A percentile compares a stretch with the other conserved stretches of the same genome.
Evolutionary conservation across 2,113 vertebrate species (phyloP).

Genomic region (Zosterops borbonicus): DNA sequence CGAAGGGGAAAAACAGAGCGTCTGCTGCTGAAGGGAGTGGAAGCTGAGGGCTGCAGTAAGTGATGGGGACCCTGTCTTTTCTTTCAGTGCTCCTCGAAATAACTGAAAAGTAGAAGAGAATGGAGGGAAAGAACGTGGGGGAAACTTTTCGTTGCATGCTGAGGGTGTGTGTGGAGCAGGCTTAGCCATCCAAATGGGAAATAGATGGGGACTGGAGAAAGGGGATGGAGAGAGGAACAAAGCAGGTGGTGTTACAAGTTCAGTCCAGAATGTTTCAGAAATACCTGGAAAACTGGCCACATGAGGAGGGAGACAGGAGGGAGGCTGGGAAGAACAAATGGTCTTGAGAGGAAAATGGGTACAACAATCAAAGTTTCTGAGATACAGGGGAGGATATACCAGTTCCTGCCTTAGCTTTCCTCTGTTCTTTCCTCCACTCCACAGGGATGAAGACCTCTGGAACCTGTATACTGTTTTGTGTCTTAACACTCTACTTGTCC

Average conservation of each 20-base stretch:
- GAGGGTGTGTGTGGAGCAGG: not conserved
- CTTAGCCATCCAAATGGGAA: not conserved
- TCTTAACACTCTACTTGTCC: constrained; percentile 34
- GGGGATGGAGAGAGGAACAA: not conserved
- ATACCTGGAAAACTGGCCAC: not conserved
- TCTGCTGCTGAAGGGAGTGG: constrained; percentile 53
- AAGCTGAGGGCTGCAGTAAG: constrained; percentile 66
- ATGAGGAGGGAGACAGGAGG: not conserved
- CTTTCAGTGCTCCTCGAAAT: not conserved
- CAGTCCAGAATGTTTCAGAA: not conserved
- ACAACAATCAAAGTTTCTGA: not conserved
- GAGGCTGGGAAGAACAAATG: not conserved
- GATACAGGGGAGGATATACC: not conserved
- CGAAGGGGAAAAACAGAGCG: constrained; percentile 29
- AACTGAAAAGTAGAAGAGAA: not conserved
- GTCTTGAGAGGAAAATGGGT: not conserved
- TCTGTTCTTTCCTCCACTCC: not conserved
- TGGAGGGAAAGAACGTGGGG: not conserved
- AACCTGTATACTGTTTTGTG: constrained; percentile 45
- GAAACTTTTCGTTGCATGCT: not conserved
- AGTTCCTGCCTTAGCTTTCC: not conserved
- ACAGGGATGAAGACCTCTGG: constrained; percentile 69
- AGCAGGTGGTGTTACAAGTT: not conserved
- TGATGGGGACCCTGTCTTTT: constrained; percentile 7
- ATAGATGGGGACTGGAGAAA: not conserved